phyloP scores from a whole-genome alignment of 2,797 vertebrate species.

The Labeo calbasu region DNA sequence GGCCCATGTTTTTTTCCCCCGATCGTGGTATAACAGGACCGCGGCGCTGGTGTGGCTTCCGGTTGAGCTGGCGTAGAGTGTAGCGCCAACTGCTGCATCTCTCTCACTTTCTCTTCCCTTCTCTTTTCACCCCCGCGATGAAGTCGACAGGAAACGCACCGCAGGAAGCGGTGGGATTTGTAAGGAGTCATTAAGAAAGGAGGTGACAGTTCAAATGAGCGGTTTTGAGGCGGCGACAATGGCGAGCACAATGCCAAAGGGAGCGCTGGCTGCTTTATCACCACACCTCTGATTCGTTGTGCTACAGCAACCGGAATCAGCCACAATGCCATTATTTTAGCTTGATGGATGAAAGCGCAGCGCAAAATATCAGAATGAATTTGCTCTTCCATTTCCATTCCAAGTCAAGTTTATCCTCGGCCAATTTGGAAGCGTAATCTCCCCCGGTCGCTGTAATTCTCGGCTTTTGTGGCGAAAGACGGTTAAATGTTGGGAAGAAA shows the following conservation, averaged over 20 bases:
- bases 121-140: slow-evolving; percentile 32
- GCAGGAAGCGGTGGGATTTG: slow-evolving; percentile 71
- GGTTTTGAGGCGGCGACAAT: slow-evolving; percentile 64
- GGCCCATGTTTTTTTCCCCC: slow-evolving; percentile 63
- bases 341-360: slow-evolving; percentile 53
- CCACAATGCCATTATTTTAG: slow-evolving; percentile 52
- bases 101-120: slow-evolving; percentile 1
- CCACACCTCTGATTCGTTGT: slow-evolving; percentile 58
- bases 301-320: slow-evolving; percentile 43
- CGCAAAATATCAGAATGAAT: slow-evolving; percentile 41
- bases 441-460: not conserved
- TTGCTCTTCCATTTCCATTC: slow-evolving; percentile 35
- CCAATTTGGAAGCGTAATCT: slow-evolving; percentile 48
- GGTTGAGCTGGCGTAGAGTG: slow-evolving; percentile 66
- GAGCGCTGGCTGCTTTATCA: slow-evolving; percentile 54
- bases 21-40: slow-evolving; percentile 69
- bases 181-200: slow-evolving; percentile 73
- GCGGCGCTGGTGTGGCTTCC: slow-evolving; percentile 61
- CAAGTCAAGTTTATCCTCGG: slow-evolving; percentile 46
- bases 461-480: slow-evolving; percentile 29
- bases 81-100: slow-evolving; percentile 62
- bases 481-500: slow-evolving; percentile 81
- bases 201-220: slow-evolving; percentile 71
- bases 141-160: slow-evolving; percentile 67
- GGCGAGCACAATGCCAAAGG: slow-evolving; percentile 56